Percentiles rank a stretch among this genome's conserved stretches.
phyloP scores from a whole-genome alignment of 2,113 vertebrate species.

The Oxygymnocypris stewartii region DNA sequence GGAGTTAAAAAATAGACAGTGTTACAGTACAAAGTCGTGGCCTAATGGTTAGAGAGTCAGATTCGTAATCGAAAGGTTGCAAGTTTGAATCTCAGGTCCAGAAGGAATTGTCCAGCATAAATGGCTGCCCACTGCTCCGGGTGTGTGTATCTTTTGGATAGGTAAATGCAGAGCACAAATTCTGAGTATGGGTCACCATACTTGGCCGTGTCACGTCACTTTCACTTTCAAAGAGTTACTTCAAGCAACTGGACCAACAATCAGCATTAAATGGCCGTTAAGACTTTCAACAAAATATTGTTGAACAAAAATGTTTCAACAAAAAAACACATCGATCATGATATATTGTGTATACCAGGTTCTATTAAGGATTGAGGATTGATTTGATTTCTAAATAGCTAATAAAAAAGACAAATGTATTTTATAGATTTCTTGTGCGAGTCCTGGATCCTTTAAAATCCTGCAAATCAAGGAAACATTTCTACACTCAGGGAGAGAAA shows the following conservation, averaged over 20 bases:
- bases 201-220: no score
- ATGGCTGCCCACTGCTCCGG: no score
- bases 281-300: not conserved
- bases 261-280: conserved; percentile 29
- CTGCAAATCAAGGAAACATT: not conserved
- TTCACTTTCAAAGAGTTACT: conserved; percentile 2
- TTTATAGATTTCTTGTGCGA: conserved; percentile 18
- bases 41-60: no score
- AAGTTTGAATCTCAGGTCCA: no score
- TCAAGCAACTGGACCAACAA: conserved; percentile 9
- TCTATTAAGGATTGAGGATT: not conserved
- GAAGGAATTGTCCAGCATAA: no score
- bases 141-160: no score
- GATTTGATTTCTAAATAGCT: not conserved
- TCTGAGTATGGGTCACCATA: no score
- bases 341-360: not conserved
- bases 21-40: not conserved
- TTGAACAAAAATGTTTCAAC: not conserved
- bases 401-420: conserved; percentile 13
- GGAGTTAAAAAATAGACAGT: conserved; percentile 43
- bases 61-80: no score
- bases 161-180: no score
- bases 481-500: not conserved
- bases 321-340: conserved; percentile 1
- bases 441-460: not conserved